Conservation (phyloP, 1,140 invertebrate genomes). For the Muscidifurax raptorellus region DNA sequence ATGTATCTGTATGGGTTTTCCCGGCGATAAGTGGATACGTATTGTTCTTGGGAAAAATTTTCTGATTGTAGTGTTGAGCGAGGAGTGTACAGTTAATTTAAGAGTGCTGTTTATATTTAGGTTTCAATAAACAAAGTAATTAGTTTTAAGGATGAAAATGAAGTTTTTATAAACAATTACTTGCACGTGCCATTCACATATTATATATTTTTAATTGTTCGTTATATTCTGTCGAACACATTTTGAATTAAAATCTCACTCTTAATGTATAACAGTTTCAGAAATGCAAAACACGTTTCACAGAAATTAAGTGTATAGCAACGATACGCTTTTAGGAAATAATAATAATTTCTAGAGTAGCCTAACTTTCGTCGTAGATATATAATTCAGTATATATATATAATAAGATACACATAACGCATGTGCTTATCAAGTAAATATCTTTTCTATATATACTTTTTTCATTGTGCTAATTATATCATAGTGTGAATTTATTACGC, state of each 20-base stretch:
- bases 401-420: too few species aligned
- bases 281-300: not conserved
- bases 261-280: not conserved
- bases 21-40: not conserved
- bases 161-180: not conserved
- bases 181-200: not conserved
- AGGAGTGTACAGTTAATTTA: not conserved
- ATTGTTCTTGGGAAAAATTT: not conserved
- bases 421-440: too few species aligned
- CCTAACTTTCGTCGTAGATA: not conserved
- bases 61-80: not conserved
- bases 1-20: not conserved
- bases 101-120: not conserved
- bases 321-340: not conserved
- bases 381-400: too few species aligned
- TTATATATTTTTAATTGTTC: not conserved
- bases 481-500: too few species aligned
- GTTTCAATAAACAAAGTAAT: too few species aligned
- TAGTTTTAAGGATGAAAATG: too few species aligned
- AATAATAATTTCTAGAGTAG: not conserved
- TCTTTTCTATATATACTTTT: too few species aligned
- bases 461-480: too few species aligned
- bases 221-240: not conserved
- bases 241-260: not conserved
- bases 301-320: not conserved